Percentiles rank a stretch among this genome's conserved stretches.
Conservation (phyloP, 2,888 invertebrate species). For the Mesopsocus fuscifrons region DNA sequence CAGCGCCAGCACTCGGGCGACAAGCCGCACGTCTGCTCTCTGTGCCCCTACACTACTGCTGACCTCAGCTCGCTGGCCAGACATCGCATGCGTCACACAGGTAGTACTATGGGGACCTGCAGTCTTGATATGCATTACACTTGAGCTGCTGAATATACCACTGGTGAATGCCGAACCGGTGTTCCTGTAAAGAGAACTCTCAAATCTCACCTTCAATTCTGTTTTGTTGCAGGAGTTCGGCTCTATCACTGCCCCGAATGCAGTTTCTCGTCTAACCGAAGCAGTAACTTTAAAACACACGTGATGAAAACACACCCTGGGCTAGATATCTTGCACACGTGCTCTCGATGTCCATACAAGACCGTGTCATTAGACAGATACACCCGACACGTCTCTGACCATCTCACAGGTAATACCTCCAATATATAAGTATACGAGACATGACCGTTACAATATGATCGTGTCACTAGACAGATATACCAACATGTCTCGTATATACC, state of each 20-base stretch:
- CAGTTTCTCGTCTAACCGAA: constrained; percentile 46
- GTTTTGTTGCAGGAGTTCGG: constrained; percentile 26
- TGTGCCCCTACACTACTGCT: constrained; percentile 47
- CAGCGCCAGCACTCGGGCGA: constrained; percentile 57
- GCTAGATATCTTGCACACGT: constrained; percentile 29
- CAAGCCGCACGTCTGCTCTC: constrained; percentile 51
- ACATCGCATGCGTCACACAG: constrained; percentile 42
- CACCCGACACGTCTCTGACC: constrained; percentile 32
- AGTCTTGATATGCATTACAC: too few species aligned
- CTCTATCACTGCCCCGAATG: constrained; percentile 48
- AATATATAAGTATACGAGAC: too few species aligned
- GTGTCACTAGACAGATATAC: too few species aligned
- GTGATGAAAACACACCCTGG: constrained; percentile 33
- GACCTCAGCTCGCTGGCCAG: constrained; percentile 56
- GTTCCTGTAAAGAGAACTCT: constrained; percentile 9
- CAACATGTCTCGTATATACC: too few species aligned
- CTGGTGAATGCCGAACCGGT: constrained; percentile 5
- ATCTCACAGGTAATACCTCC: constrained; percentile 22
- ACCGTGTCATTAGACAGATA: constrained; percentile 36
- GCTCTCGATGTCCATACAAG: constrained; percentile 33
- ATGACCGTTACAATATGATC: too few species aligned
- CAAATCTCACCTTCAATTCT: constrained; percentile 6
- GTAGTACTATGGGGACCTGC: constrained; percentile 20
- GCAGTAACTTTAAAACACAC: constrained; percentile 43
- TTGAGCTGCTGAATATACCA: not conserved